Base-by-base conservation (phyloP, 2,888 invertebrate genomes). In the Drosophila pseudotalamancana region DNA sequence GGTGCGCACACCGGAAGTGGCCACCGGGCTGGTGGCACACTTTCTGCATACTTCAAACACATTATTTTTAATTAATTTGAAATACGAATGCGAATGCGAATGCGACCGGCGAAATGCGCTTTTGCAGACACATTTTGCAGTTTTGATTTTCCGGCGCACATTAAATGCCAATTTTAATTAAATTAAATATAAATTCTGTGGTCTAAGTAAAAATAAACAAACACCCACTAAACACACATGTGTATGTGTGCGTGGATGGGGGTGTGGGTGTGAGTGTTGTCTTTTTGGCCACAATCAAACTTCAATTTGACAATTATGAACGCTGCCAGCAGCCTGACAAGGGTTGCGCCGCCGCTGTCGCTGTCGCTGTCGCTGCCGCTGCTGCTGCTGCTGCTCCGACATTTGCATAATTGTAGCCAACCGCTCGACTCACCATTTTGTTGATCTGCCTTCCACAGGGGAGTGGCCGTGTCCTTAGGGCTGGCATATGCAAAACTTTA, bases 331-430 rank as follows among this genome's bases (percentile, higher is more conserved):
- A 46, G 37, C 45, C 37, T 73, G 72, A 72, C 49, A 55, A 73
- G 49, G 73, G 73, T 69, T 57, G 9, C 32, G 27, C 29, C 27
- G 21, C 27, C 34, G 51, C 59, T 31, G 55, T 23, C 27, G 21
- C 27, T 34, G 51, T 54, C 27, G 55, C 49, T 43, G n/a, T n/a
- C n/a, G n/a, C n/a, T n/a, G n/a, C n/a, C n/a, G n/a, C n/a, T n/a
- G n/a, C n/a, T n/a, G n/a, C 29, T 31, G 21, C 27, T 34, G 51
- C 59, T 31, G 55, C 49, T 43, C 40, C 48, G 53, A 63, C 65
- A 82, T 82, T 82, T 82, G 72, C 85, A 85, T 85, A 85, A 82
- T 81, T 82, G 85, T 61, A 37, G 37, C 18, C 27, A 32, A 16
- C 46, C 18, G 37, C 29, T 16, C 25, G 14, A 14, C 16, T n/a